phyloP scores from a whole-genome alignment of 2,797 vertebrate genomes.

The Paramormyrops hopkinsi region DNA sequence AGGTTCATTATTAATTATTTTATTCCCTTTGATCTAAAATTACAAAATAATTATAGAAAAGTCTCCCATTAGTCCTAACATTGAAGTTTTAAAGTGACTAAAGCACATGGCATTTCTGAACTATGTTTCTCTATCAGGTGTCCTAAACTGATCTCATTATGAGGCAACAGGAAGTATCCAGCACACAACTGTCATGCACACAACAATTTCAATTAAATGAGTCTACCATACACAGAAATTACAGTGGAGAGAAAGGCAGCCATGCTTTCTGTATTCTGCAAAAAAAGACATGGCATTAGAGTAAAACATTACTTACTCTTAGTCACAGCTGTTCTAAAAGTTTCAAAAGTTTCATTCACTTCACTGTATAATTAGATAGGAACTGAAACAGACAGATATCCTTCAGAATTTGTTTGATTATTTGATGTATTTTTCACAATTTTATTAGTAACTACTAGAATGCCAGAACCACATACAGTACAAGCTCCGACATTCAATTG shows the following conservation, averaged over 20 bases:
- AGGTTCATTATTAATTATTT: neutral
- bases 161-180: constrained; percentile 65
- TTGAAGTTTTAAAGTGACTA: constrained; percentile 36
- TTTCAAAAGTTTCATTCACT: neutral
- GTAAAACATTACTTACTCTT: neutral
- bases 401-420: neutral
- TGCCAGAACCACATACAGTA: neutral
- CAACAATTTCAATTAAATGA: neutral
- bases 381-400: neutral
- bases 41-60: neutral
- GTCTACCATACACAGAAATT: neutral
- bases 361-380: neutral
- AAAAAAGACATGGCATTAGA: neutral
- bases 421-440: neutral
- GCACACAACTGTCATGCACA: constrained; percentile 15
- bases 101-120: constrained; percentile 57
- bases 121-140: constrained; percentile 65
- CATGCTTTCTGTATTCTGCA: neutral
- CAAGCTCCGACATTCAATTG: neutral
- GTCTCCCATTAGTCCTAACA: neutral
- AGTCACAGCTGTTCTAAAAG: neutral
- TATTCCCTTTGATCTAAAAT: neutral
- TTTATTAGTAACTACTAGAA: neutral
- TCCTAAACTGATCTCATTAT: constrained; percentile 64
- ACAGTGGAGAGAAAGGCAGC: neutral